Percentiles rank a stretch among this genome's conserved stretches.
Conservation (phyloP, 2,888 invertebrate species). For the Lasioglossum vierecki region DNA sequence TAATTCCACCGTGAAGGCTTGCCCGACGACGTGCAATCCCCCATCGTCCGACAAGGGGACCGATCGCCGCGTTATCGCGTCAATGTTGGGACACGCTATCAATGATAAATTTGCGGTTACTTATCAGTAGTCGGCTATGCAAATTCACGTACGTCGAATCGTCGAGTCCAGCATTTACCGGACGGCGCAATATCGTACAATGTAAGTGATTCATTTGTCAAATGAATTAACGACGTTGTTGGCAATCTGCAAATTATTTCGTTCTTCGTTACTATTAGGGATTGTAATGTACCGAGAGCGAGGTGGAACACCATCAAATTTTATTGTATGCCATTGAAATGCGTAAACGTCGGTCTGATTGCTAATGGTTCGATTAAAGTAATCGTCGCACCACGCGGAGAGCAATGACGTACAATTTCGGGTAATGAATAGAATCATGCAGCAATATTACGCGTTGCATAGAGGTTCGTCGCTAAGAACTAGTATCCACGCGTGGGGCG, state of each 20-base stretch:
- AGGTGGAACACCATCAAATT: neutral
- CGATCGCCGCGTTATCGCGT: neutral
- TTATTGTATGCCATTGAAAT: neutral
- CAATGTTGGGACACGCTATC: neutral
- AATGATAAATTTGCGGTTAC: neutral
- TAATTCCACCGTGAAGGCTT: slow-evolving; percentile 27
- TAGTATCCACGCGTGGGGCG: neutral
- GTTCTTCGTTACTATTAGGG: neutral
- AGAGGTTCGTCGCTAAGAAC: neutral
- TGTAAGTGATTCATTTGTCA: neutral
- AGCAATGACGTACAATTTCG: neutral
- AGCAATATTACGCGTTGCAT: neutral
- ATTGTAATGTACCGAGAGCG: neutral
- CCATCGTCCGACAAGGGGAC: neutral
- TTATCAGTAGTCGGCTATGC: neutral
- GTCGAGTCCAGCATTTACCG: neutral
- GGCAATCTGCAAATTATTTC: neutral
- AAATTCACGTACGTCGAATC: neutral
- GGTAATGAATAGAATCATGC: neutral
- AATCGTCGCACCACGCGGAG: neutral
- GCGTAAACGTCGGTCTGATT: neutral
- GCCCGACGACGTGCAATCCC: neutral
- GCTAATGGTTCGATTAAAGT: neutral
- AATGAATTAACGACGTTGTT: neutral
- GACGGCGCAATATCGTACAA: neutral